Evolutionary conservation across 92 coral and sea anemone genomes (phyloP), one percentile per base, ranked within the genome.

Genomic region (Paragorgia papillata): DNA sequence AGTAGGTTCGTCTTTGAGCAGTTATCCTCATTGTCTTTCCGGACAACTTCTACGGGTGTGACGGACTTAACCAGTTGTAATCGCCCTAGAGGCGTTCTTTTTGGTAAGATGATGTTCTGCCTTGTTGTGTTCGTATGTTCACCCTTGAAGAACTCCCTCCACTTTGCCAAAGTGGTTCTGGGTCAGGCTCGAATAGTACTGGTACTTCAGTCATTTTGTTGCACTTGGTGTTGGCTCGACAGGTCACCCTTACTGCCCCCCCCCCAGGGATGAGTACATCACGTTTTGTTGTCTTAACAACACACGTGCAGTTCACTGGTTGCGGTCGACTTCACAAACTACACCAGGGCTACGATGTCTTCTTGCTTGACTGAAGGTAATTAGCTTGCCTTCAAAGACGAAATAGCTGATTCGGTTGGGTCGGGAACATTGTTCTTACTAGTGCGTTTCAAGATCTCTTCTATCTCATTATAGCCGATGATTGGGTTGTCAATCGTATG

Each of bases 181-280:
- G 30, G 62, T 43, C 74, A 35, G 73, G 73, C 40, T 76, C 71
- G 27, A 59, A 76, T 32, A 41, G 33, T 60, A 35, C 70, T 25
- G 81, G 81, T 51, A 51, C 9, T 51, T 51, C 58, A 22, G 59
- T 59, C 31, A 17, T 34, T 70, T 31, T 63, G 67, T 40, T 21
- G 63, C 56, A 69, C 29, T 15, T 83, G 83, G 87, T 77, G 74
- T 83, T 83, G 17, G 83, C 87, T 76, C 87, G 87, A 61, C 87
- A 76, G 8, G 58, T 56, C 29, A 78, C 68, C 44, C 33, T 61
- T 34, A 75, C 65, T 17, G 88, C 27, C 74, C 77, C 75, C 21
- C 62, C 57, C 51, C 34, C 69, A 19, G 83, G 80, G 41, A 84
- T 79, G 49, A 84, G 33, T 17, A 84, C 59, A 34, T 73, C 44